phyloP scores from a whole-genome alignment of 23 tunicate genomes.

The Halocynthia roretzi region DNA sequence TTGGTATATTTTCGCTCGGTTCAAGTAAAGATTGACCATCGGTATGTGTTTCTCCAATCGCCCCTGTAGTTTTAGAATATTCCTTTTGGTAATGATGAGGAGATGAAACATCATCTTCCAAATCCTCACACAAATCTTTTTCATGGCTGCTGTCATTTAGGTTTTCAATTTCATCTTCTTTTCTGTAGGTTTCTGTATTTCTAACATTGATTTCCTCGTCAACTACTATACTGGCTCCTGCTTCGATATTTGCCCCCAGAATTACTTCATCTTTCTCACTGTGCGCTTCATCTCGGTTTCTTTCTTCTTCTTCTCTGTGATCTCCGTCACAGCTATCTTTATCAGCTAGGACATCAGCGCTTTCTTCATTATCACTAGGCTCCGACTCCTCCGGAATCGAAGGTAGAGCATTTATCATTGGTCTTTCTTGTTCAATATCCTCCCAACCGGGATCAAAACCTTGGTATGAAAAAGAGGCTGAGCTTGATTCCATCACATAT shows the following conservation, averaged over 20 bases:
- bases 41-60: no score
- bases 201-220: neutral
- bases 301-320: neutral
- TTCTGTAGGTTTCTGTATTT: no score
- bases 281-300: neutral
- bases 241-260: neutral
- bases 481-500: neutral
- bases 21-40: no score
- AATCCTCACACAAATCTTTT: no score
- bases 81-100: no score
- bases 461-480: neutral
- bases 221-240: neutral
- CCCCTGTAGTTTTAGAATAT: no score
- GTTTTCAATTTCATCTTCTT: no score
- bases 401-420: neutral
- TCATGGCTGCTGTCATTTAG: no score
- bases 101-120: no score
- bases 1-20: no score
- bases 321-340: neutral
- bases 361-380: slow-evolving; percentile 20
- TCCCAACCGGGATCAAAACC: slow-evolving; percentile 23
- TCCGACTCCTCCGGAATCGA: slow-evolving; percentile 13
- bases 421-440: slow-evolving; percentile 1
- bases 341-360: neutral
- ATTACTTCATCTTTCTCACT: neutral